Base-by-base conservation (phyloP, 1,140 invertebrate genomes). In the Platyscapa corneri region DNA sequence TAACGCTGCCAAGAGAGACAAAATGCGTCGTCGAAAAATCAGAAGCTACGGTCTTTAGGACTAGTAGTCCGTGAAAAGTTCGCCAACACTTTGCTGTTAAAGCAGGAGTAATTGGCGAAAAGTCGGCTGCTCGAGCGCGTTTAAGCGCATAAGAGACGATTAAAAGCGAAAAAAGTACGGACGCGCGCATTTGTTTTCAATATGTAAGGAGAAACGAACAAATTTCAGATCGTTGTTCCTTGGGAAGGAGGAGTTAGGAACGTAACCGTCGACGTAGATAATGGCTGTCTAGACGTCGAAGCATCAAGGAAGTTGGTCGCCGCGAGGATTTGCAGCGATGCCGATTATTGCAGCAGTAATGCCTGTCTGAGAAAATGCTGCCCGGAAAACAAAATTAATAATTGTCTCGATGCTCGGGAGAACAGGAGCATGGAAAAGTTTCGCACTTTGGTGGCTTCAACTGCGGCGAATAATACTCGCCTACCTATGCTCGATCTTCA, bases 341-440 rank as follows among this genome's bases (percentile, higher is more conserved):
- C 42, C 6, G 75, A 87, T 34, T 87, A 85, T 16, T 91, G 90
- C 30, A 16, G 34, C 10, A 20, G 23, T 0, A 84, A 89, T 20
- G 20, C 67, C 1, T 90, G 90, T 78, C 37, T 91, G 37, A 88
- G 84, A 56, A 91, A 91, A 74, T 90, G 90, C 80, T 90, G 89
- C 42, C 30, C 72, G 14, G 88, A 90, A n/a, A 53, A 82, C 34
- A 37, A 80, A 32, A 77, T 42, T 76, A 27, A 82, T 20, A 46
- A 64, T 30, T 85, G 78, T 30, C 10, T 32, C 7, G 78, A 81
- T 34, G 7, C 77, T 10, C 18, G 27, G 27, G 8, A 20, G 2
- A 18, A 18, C 0, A 1, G 5, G 12, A 1, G 87, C 79, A n/a
- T 30, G 16, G 34, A 70, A 80, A 82, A 37, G 34, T 56, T 14